phyloP scores from a whole-genome alignment of 2,113 vertebrate species.

The Ctenodactylus gundi region DNA sequence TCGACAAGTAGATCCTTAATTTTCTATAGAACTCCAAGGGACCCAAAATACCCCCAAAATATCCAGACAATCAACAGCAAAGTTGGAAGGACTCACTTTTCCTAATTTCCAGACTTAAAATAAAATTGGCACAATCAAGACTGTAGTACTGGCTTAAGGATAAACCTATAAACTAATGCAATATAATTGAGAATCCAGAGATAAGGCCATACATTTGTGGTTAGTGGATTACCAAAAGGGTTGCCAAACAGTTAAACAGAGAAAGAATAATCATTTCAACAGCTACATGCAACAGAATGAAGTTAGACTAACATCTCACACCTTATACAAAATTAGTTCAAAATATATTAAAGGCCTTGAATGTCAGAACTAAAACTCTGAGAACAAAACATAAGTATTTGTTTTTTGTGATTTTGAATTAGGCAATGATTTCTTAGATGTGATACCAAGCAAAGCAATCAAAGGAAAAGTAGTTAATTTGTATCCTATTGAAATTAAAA shows the following conservation, averaged over 20 bases:
- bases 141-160: not conserved
- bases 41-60: not conserved
- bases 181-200: not conserved
- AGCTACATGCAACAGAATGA: not conserved
- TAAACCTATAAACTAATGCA: not conserved
- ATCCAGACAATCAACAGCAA: not conserved
- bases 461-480: not conserved
- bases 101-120: not conserved
- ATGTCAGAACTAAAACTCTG: not conserved
- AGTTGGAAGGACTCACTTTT: not conserved
- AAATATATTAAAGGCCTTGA: conserved; percentile 1
- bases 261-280: not conserved
- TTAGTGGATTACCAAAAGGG: not conserved
- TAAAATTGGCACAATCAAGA: not conserved
- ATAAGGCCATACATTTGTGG: not conserved
- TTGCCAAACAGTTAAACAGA: not conserved
- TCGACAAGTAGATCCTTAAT: not conserved
- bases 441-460: not conserved
- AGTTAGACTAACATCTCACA: not conserved
- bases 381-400: not conserved
- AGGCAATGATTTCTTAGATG: not conserved
- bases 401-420: not conserved
- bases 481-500: not conserved
- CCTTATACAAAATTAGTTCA: conserved; percentile 20
- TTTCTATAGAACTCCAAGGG: not conserved